phyloP scores from a whole-genome alignment of 2,113 vertebrate species.

The Nyctereutes procyonoides region DNA sequence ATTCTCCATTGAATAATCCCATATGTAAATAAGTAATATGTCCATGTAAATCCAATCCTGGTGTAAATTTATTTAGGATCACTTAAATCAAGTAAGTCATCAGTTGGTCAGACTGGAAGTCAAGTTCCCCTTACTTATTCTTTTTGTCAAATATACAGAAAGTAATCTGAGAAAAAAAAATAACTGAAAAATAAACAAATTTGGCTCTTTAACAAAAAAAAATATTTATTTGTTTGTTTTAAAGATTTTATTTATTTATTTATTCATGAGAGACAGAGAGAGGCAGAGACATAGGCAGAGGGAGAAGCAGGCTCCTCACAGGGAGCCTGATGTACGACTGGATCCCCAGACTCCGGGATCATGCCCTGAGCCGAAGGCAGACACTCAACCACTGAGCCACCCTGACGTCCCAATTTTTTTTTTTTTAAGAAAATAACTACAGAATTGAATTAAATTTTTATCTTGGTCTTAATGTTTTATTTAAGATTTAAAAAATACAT shows the following conservation, averaged over 20 bases:
- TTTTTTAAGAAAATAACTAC: neutral
- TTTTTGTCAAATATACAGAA: neutral
- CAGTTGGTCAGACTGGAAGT: neutral
- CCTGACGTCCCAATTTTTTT: too few relatives aligned
- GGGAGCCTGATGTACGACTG: too few relatives aligned
- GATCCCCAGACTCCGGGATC: too few relatives aligned
- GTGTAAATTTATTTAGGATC: neutral
- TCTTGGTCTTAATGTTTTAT: neutral
- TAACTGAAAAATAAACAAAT: neutral
- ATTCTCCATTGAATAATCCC: neutral
- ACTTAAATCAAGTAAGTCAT: neutral
- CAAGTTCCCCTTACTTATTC: neutral
- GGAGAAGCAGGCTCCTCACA: too few relatives aligned
- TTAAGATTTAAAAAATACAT: neutral
- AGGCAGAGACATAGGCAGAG: too few relatives aligned
- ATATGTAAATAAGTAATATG: neutral
- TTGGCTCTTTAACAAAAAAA: neutral
- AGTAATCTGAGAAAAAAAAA: neutral
- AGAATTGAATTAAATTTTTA: neutral
- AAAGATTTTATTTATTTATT: too few relatives aligned
- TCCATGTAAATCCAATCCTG: neutral
- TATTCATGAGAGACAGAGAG: too few relatives aligned
- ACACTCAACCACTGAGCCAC: too few relatives aligned
- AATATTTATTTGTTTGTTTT: too few relatives aligned
- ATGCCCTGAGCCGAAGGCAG: too few relatives aligned